Evolutionary conservation across 2,888 invertebrate genomes (phyloP), one percentile per base, ranked within the genome.

Genomic region (Hirtodrosophila confusa): DNA sequence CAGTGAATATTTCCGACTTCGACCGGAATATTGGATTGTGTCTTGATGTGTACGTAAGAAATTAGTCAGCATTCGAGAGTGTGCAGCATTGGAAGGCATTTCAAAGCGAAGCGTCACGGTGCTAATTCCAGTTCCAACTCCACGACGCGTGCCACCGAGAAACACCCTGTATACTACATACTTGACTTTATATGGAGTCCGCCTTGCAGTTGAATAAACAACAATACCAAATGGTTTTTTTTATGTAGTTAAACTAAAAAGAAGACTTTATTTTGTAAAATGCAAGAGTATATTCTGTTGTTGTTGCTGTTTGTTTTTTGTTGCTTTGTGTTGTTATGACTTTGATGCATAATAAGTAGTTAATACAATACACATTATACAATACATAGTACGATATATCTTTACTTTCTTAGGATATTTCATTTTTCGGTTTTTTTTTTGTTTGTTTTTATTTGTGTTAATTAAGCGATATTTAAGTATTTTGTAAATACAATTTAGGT

Each of bases 231-330:
- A 78, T 64, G 54, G 45, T 41, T 54, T 51, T 60, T 51, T 72
- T 73, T 71, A 68, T 80, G 71, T 88, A 89, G 80, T 89, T 89
- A 80, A 88, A 88, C 89, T 88, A 89, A 89, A 87, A 78, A 80
- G 88, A 88, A 88, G 89, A 88, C 89, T 88, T 88, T 88, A 88
- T 88, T 89, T 86, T 85, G 85, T 83, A 83, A 83, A 89, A 89
- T 88, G 79, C 89, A 86, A 88, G 89, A 86, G 89, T 88, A 86
- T 88, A 86, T 86, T 84, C 74, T 84, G 55, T 75, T 75, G 55
- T 57, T 55, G 68, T 47, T 61, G 53, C 27, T 56, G 40, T 43
- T 64, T 51, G 35, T 51, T 53, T 60, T 45, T 69, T 69, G 76
- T 64, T 75, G 71, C 55, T 73, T 70, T 73, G 61, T 75, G 72